Conservation (phyloP, 1,140 invertebrate genomes). For the Leguminivora glycinivorella region DNA sequence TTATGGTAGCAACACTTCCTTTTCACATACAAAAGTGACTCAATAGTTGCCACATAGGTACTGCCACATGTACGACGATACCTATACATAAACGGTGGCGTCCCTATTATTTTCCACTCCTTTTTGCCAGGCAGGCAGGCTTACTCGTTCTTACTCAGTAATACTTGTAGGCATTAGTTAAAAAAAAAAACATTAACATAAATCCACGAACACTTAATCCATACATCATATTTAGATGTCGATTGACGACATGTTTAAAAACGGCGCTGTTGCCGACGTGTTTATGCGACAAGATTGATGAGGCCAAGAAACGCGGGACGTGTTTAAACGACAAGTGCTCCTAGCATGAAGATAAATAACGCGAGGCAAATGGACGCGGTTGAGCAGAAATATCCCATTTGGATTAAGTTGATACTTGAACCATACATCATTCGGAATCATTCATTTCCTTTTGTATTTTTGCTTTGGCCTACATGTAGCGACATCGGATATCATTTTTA, state of each 20-base stretch:
- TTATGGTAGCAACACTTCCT: no score
- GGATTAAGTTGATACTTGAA: constrained; percentile 12
- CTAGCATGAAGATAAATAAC: constrained; percentile 5
- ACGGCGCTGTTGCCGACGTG: constrained; percentile 9
- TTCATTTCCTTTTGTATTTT: not conserved
- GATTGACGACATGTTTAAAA: constrained; percentile 17
- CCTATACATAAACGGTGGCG: no score
- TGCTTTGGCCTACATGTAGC: not conserved
- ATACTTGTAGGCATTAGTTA: not conserved
- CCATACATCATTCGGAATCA: not conserved
- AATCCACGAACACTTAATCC: not conserved
- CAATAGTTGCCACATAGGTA: no score
- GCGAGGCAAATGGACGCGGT: not conserved
- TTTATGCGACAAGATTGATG: constrained; percentile 25
- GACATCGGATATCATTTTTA: not conserved
- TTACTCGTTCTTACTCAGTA: no score
- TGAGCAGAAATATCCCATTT: constrained; percentile 6
- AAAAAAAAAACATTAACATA: not conserved
- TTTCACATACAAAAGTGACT: no score
- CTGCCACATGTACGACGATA: no score
- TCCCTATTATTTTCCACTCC: no score
- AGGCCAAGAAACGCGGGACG: not conserved
- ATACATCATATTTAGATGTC: constrained; percentile 20
- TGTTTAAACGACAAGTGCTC: constrained; percentile 10
- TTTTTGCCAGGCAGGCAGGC: no score